Evolutionary conservation across 2,888 invertebrate species (phyloP), one percentile per base, ranked within the genome.

Genomic region (Rugalucina vietnamica): DNA sequence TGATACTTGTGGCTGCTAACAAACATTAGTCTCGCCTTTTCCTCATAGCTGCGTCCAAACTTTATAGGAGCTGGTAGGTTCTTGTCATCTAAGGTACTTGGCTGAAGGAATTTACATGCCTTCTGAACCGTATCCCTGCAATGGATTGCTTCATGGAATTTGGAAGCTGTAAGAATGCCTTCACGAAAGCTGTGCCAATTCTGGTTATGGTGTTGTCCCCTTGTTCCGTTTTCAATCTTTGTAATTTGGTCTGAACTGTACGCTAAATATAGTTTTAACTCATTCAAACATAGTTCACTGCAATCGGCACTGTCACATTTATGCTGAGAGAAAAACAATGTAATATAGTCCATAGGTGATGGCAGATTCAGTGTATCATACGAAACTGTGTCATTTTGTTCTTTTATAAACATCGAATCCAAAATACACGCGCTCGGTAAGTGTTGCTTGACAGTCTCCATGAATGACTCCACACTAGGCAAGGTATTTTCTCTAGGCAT

Each of bases 21-120:
- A 29, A 54, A 79, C 57, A 60, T 36, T n/a, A 71, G 24, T 21
- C 71, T 50, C 4, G 79, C 79, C 43, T 79, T 79, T 1, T 27
- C 21, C 18, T 72, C 79, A 37, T 72, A 79, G 21, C 1, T 50
- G 39, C 49, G 50, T 24, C 39, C 43, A 39, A 71, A 50, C n/a
- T 8, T 21, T 4, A 54, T 21, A 8, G 54, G 12, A 4, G 54
- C 54, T 54, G 54, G 54, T 21, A 54, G n/a, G 4, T 21, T 54
- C 3, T 54, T n/a, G 14, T 18, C 54, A 54, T 54, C n/a, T 8
- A 54, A 4, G 14, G 12, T 54, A 8, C n/a, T 54, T 12, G 12
- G 10, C 4, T 8, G 21, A 8, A 54, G 8, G 4, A 54, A 21
- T 21, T 18, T 21, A 12, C 4, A 14, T 12, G 54, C 54, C n/a